Base-by-base conservation (phyloP, 2,797 vertebrate genomes). In the Decapterus maruadsi region DNA sequence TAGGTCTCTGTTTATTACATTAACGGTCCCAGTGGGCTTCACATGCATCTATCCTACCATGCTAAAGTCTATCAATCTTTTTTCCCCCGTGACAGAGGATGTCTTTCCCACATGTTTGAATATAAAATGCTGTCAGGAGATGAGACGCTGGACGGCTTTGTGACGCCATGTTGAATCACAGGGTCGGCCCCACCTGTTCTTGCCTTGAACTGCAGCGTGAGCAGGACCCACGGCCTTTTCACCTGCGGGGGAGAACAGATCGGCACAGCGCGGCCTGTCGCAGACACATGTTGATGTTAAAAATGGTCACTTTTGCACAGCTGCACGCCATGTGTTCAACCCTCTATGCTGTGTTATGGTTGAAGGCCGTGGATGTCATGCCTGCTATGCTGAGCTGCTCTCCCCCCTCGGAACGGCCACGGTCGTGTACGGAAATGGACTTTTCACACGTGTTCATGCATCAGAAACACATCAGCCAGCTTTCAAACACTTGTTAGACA, bases 401-500 rank as follows among this genome's bases (percentile, higher is more conserved):
- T 3, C 26, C 26, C 57, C 55, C 77, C 43, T 80, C 74, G 55
- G 54, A 75, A 29, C 42, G 22, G 22, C 68, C 26, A 34, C 56
- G 67, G 75, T 42, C 55, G 4, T 12, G 59, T 20, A 57, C 5
- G 19, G 75, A 74, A 78, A 66, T 6, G 0, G 20, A 42, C 40
- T 78, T 83, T 78, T 72, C 34, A 53, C 51, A 80, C 48, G 77
- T 63, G 48, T 59, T 75, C 64, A 73, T 46, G 68, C 54, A 75
- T 46, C 62, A 67, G 48, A 86, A n/a, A 60, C 72, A 50, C 57
- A 82, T 87, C 84, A 80, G 59, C 22, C 71, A 40, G 45, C 78
- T 84, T 85, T 81, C 69, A 84, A 84, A 94, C 90, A 92, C 82
- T 85, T 93, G 87, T 94, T 93, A 94, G 92, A 93, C 90, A 92